Evolutionary conservation across 35 echinoderm and acorn worm genomes (phyloP).

Genomic region (Stichopus chloronotus): DNA sequence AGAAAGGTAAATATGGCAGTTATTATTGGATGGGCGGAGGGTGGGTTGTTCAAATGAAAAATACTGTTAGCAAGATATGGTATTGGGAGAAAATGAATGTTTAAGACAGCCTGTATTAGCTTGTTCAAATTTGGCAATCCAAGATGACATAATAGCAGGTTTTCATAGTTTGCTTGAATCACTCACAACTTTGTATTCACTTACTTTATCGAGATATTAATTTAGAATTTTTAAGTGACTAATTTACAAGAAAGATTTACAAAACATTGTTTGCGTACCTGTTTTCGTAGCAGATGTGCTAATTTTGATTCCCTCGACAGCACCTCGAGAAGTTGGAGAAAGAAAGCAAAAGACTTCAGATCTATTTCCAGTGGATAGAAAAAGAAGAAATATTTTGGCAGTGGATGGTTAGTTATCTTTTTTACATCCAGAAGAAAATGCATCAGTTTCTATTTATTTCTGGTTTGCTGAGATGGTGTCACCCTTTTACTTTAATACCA

Average conservation of each 20-base stretch:
- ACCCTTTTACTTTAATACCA: too few species aligned
- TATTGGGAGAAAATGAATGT: neutral
- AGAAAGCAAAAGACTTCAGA: slow-evolving; percentile 36
- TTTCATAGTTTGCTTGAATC: neutral
- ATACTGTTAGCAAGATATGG: neutral
- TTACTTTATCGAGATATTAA: too few species aligned
- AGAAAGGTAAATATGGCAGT: neutral
- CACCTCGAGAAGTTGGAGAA: neutral
- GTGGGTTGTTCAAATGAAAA: neutral
- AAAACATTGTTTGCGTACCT: neutral
- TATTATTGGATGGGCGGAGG: neutral
- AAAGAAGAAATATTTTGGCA: slow-evolving; percentile 51
- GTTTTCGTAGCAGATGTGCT: neutral
- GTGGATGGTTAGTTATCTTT: slow-evolving; percentile 35
- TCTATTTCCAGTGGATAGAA: slow-evolving; percentile 19
- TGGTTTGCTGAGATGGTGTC: too few species aligned
- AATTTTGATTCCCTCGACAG: neutral
- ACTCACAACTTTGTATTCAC: too few species aligned
- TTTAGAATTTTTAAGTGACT: too few species aligned
- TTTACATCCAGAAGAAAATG: neutral
- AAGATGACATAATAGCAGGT: neutral
- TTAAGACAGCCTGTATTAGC: neutral
- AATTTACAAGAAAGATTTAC: neutral
- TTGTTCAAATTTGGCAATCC: neutral
- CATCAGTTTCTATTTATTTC: too few species aligned